Evolutionary conservation across 2,888 invertebrate species (phyloP).

Genomic region (Chironomus riparius): DNA sequence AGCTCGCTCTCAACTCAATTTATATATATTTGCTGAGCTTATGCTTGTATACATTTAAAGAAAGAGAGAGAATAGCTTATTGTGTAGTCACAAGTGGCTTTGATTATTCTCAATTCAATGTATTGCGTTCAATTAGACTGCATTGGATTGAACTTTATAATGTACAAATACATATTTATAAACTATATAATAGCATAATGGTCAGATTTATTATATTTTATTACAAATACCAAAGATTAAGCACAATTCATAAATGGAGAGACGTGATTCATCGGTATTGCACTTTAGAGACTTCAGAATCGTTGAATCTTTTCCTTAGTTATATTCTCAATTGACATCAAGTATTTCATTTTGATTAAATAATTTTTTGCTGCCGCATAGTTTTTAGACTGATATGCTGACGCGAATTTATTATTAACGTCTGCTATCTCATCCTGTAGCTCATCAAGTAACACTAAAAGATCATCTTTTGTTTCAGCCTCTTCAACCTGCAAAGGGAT

Average conservation of each 20-base stretch:
- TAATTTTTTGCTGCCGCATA: slow-evolving; percentile 54
- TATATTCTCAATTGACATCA: slow-evolving; percentile 65
- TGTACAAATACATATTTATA: no score
- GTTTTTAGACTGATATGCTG: slow-evolving; percentile 55
- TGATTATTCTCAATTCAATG: no score
- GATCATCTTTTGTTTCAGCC: slow-evolving; percentile 48
- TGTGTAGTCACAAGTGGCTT: no score
- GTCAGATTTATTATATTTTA: no score
- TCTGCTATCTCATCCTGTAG: slow-evolving; percentile 1
- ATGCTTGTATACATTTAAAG: background rate
- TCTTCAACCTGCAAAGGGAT: slow-evolving; percentile 49
- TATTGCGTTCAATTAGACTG: no score
- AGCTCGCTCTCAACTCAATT: background rate
- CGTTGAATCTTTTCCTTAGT: slow-evolving; percentile 49
- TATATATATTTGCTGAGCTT: background rate
- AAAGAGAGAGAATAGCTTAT: background rate
- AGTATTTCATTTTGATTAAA: slow-evolving; percentile 76
- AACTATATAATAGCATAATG: no score
- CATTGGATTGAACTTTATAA: no score
- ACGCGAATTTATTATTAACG: slow-evolving; percentile 45
- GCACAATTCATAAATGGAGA: no score
- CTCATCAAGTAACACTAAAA: slow-evolving; percentile 42
- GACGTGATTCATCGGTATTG: background rate
- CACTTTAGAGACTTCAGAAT: background rate
- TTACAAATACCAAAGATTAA: no score